Base-by-base conservation (phyloP, 2,113 vertebrate species). In the Antechinus stuartii region DNA sequence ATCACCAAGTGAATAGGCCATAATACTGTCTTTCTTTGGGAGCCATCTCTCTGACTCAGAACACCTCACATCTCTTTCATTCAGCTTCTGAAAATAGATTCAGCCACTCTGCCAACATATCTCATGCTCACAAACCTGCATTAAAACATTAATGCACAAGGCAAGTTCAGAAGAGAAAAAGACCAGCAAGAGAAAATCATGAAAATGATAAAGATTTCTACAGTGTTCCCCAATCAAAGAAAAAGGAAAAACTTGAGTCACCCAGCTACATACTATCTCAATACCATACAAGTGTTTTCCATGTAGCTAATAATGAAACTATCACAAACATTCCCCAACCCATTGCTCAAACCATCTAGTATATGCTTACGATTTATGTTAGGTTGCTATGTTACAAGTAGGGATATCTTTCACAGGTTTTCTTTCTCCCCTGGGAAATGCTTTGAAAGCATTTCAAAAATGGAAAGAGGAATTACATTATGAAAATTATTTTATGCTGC, bases 1-100 rank as follows among this genome's bases (percentile, higher is more conserved):
- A 46, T 1, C 16, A 76, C 24, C 22, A 61, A 90, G 76, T 56
- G 25, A 35, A 25, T 23, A 91, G 35, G 19, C 2, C 57, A 11
- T 49, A 35, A 19, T 7, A 27, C 12, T 93, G 47, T 0, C 52
- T 97, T 96, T 26, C 55, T 76, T 52, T 92, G 49, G 93, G 25
- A 92, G 0, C 1, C 54, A 90, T 19, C 12, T 49, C 47, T 93
- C 19, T 42, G 30, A 68, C 10, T 30, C 2, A 46, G 53, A 93
- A 23, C 92, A 27, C 12, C 42, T 1, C 0, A 1, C 8, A 14
- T 84, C n/a, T 84, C 24, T 91, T 53, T 24, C 22, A 27, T 93
- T 91, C 19, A 54, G 16, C 47, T 76, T 93, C 0, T 1, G 68
- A 94, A 57, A 0, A 24, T 52, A 2, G 1, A 94, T 92, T 52